Conservation (phyloP, 2,888 invertebrate genomes). For the Crossocerus cetratus region DNA sequence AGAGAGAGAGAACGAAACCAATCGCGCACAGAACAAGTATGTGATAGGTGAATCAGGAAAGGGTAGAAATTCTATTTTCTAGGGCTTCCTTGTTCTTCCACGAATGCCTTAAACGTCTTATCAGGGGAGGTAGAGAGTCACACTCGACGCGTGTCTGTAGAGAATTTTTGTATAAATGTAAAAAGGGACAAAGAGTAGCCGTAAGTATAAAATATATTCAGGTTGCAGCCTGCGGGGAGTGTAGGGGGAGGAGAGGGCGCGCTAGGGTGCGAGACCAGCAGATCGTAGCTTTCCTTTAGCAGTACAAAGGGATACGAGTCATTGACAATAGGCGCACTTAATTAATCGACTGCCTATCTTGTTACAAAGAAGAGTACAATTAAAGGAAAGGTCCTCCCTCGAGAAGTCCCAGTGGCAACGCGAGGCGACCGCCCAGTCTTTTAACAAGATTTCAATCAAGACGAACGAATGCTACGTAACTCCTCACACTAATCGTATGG, state of each 20-base stretch:
- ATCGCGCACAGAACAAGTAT: slow-evolving; percentile 29
- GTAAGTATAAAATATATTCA: slow-evolving; percentile 38
- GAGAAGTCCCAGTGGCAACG: neutral
- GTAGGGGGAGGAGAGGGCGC: too few species aligned
- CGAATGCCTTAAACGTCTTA: slow-evolving; percentile 27
- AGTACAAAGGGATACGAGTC: too few species aligned
- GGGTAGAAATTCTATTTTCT: slow-evolving; percentile 21
- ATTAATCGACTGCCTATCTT: neutral
- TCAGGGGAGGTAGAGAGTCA: slow-evolving; percentile 4
- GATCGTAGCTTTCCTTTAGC: neutral
- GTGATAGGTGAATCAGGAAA: slow-evolving; percentile 29
- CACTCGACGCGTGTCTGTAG: slow-evolving; percentile 44
- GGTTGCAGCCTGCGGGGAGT: neutral
- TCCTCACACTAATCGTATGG: neutral
- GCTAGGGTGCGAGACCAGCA: neutral
- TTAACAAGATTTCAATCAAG: too few species aligned
- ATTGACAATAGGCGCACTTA: too few species aligned
- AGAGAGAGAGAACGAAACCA: slow-evolving; percentile 15
- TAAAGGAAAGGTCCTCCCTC: slow-evolving; percentile 5
- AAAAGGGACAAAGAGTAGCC: slow-evolving; percentile 41
- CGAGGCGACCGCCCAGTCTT: too few species aligned
- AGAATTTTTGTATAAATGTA: slow-evolving; percentile 56
- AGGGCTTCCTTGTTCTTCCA: slow-evolving; percentile 34
- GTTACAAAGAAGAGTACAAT: slow-evolving; percentile 12
- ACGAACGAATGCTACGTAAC: too few species aligned